These are phyloP conservation scores for Bergia puertoricense DNA, from an alignment of 92 coral and sea anemone species.

Conservation along the genomic window DNA sequence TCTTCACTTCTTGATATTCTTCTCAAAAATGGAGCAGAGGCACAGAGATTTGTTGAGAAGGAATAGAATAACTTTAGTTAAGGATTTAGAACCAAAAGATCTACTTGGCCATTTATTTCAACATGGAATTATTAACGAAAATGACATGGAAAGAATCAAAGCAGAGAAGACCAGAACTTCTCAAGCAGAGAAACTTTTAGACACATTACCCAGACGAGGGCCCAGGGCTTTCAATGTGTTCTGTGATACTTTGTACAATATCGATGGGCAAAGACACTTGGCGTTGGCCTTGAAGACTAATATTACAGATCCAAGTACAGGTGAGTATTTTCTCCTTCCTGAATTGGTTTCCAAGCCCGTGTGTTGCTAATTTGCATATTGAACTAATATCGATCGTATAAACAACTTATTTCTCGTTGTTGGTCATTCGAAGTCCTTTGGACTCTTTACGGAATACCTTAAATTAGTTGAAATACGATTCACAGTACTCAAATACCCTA, in stretches of 20 bases:
- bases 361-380: too few relatives aligned
- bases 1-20: background rate
- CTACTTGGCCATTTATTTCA: conserved; percentile 75
- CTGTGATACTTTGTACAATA: conserved; percentile 63
- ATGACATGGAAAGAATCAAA: conserved; percentile 71
- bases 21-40: conserved; percentile 16
- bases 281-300: conserved; percentile 60
- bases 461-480: too few relatives aligned
- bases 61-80: conserved; percentile 65
- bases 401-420: too few relatives aligned
- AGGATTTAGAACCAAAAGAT: conserved; percentile 76
- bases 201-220: conserved; percentile 84
- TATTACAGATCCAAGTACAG: conserved; percentile 10
- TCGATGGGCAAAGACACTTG: conserved; percentile 79
- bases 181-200: conserved; percentile 77
- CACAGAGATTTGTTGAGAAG: conserved; percentile 70
- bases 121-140: conserved; percentile 66
- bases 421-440: too few relatives aligned
- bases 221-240: conserved; percentile 73
- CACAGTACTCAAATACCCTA: too few relatives aligned
- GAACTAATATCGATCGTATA: too few relatives aligned
- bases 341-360: background rate
- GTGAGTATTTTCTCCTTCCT: background rate
- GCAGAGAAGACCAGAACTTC: conserved; percentile 59
- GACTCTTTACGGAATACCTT: too few relatives aligned